Base-by-base conservation (phyloP, 1,140 invertebrate genomes). In the Aphaenogaster floridana region DNA sequence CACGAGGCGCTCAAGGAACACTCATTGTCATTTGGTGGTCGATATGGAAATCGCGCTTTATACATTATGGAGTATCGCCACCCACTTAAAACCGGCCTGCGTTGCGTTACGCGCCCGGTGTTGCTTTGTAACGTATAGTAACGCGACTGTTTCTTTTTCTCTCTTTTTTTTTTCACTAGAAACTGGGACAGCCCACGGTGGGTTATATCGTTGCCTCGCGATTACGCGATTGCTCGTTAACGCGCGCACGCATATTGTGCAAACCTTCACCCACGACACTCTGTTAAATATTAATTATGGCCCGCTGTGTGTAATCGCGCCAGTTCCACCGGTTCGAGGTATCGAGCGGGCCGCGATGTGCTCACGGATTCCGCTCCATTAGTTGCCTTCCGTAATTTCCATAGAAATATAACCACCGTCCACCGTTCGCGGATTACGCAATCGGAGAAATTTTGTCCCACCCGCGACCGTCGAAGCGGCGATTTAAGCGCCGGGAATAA, bases 171-270 rank as follows among this genome's bases (percentile, higher is more conserved):
- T 64, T 7, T 39, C 57, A 52, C 21, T 5, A 45, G n/a, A 69
- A 88, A 86, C 83, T 86, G 11, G 86, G 88, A 61, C 85, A 78
- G 76, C 84, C 84, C 50, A 78, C 68, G 76, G 48, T 45, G 59
- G 28, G 71, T 64, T 78, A 63, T 69, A 69, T 54, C 63, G 69
- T 69, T 81, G 83, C 72, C 39, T 45, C 28, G 57, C 28, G 45
- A 52, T 85, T 85, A 78, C 48, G 34, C 72, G 59, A 78, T 64
- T 64, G 74, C 71, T 76, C 36, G 36, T 77, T 85, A 85, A 77
- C 72, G 59, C 34, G 72, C 34, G 48, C 63, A 8, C 15, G 45
- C 48, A 50, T 85, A 50, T 85, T 85, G 74, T 52, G 71, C 81
- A 77, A 85, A 85, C 61, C 45, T 45, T 85, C 59, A 85, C 45